Base-by-base conservation (phyloP, 2,888 invertebrate species). In the Deilephila porcellus region DNA sequence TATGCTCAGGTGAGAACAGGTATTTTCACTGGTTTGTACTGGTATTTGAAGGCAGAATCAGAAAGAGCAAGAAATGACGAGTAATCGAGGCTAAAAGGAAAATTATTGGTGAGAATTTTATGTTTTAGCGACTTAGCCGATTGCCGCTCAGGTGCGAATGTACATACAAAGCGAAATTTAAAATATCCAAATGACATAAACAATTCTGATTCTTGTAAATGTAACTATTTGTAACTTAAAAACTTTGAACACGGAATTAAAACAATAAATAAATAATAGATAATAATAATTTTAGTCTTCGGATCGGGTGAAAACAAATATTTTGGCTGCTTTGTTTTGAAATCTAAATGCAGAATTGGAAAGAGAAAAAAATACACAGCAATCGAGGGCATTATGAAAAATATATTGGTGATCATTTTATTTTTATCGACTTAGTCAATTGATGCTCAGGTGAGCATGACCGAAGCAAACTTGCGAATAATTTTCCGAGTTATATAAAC, bases 21-120 rank as follows among this genome's bases (percentile, higher is more conserved):
- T 67, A 19, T 67, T 67, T 29, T 29, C 25, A 25, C 52, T 25
- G 11, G 25, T 52, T 67, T 67, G 52, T 67, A 25, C 29, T 67
- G 1, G 0, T 52, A 67, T 67, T 25, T 4, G 25, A 52, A 25
- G 17, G 1, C 25, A 20, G 25, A 6, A 17, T 0, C 14, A 25
- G 17, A 45, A 14, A 52, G 0, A 5, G 25, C 17, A 67, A 1
- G 29, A 25, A 25, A 25, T 7, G 19, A 45, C 20, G 5, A 52
- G 17, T 20, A 52, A 52, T 67, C 25, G 25, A 67, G 67, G 52
- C 4, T 14, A 14, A 19, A 4, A 64, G n/a, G 45, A 64, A 20
- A n/a, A 37, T n/a, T n/a, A 20, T 56, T 56, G 20, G 64, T 3
- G 19, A 7, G 34, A 8, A 4, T 45, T 62, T 25, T 17, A 62